Base-by-base conservation (phyloP, 2,797 vertebrate species). In the Sebastes wilsoni region DNA sequence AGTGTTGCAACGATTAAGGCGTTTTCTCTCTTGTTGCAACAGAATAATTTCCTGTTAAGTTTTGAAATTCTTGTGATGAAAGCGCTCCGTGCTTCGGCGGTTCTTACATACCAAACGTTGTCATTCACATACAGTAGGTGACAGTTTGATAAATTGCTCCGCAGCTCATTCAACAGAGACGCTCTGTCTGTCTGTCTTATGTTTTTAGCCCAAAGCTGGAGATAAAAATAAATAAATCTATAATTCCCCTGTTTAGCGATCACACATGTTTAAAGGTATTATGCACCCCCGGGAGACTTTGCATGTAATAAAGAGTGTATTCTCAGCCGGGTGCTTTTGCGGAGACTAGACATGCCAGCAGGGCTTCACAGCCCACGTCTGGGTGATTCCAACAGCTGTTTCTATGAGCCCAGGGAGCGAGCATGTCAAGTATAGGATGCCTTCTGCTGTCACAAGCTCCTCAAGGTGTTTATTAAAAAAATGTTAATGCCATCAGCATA, bases 381-480 rank as follows among this genome's bases (percentile, higher is more conserved):
- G 84, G 88, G 88, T 92, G 90, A 92, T 91, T 90, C 86, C 87
- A 95, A 84, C 94, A 94, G 93, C 93, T 96, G 95, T 93, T 95
- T 93, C 80, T 64, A 77, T 72, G 79, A 90, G 91, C 92, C 89
- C 34, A 42, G 85, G 91, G 94, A 94, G 84, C 70, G 70, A 93
- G 88, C 6, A 12, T 90, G 93, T 94, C 92, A 86, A 94, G 88
- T 88, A 89, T 88, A 89, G 79, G 92, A 94, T 89, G 90, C 89
- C 90, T 94, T 94, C 89, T 93, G 92, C 92, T 93, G 92, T 92
- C 94, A 94, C 84, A 68, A 85, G 86, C 90, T 93, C 93, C 92
- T 95, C 92, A 93, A 93, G 92, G 94, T 89, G 88, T 95, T 95
- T 95, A 94, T 95, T 94, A 91, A 94, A 95, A 89, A 93, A 82